Evolutionary conservation across 2,113 vertebrate genomes (phyloP), one percentile per base, ranked within the genome.

Genomic region (Pseudorhombus dupliciocellatus): DNA sequence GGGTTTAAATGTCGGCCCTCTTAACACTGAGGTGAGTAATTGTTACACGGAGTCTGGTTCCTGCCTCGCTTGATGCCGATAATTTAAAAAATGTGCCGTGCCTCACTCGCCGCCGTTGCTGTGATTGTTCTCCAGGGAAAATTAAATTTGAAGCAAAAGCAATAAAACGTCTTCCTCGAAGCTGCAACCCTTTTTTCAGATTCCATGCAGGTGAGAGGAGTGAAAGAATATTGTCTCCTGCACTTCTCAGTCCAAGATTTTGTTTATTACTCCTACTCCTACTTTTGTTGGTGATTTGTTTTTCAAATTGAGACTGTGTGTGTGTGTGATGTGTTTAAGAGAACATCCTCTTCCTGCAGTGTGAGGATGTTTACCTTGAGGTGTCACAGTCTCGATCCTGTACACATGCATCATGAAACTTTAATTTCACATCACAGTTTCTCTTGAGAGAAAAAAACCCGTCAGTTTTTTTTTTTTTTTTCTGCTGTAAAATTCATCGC

Each of bases 131-230:
- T 80, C 44, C 18, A 15, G 55, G 31, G 77, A 67, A 75, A 79
- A 68, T 66, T 8, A n/a, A 0, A 75, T 77, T 75, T 65, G 31
- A 30, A 52, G 59, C 28, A 87, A 86, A 81, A 53, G 66, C 76
- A 86, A 84, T 85, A 76, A 72, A 75, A 64, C 25, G 37, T 21
- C 55, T 60, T 67, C 58, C 54, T 58, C 50, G 8, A 15, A 21
- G 66, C 59, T 63, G 64, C 54, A 26, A 46, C 70, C 70, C 42
- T 70, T 16, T 31, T 50, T 60, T 1, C 37, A 34, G 65, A 53
- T 25, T 56, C 25, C 15, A 25, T 7, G 16, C 75, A 77, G 63
- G 65, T 75, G 57, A 25, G 22, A 56, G 28, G 62, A 34, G 11
- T 63, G 16, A 42, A 37, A 48, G 26, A 50, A 70, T 26, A 73